These are phyloP conservation scores for Xestoiulus laeticollis DNA, from an alignment of 2,888 invertebrate species.

Conservation along the genomic window DNA sequence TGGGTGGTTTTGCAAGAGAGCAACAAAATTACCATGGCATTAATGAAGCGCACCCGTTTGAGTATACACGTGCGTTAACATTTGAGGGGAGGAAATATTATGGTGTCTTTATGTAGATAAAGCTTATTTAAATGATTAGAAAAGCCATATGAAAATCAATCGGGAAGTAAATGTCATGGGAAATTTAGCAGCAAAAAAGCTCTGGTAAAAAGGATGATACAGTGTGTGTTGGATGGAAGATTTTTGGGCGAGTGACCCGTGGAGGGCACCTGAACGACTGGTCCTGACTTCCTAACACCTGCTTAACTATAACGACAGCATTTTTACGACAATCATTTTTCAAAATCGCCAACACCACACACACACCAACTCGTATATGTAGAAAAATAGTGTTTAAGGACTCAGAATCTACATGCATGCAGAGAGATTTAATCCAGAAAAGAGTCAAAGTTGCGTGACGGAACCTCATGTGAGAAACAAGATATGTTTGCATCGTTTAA, in stretches of 20 bases:
- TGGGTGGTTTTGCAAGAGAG: neutral
- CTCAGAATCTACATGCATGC: neutral
- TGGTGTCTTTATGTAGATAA: neutral
- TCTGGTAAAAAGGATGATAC: neutral
- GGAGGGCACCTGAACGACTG: conserved; percentile 5
- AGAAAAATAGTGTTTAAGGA: no score
- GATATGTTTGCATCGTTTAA: neutral
- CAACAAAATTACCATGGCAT: neutral
- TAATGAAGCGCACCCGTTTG: conserved; percentile 26
- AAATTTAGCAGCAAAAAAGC: neutral
- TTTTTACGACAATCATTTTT: conserved; percentile 8
- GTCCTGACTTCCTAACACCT: conserved; percentile 18
- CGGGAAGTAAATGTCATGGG: conserved; percentile 18
- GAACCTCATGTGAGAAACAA: neutral
- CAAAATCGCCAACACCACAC: neutral
- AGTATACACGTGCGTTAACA: neutral
- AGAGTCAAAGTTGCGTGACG: neutral
- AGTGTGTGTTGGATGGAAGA: neutral
- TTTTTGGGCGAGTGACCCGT: neutral
- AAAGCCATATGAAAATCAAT: neutral
- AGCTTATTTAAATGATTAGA: neutral
- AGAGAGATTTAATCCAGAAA: neutral
- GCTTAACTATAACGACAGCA: neutral
- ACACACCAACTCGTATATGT: no score
- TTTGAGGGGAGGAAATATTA: neutral